Conservation (phyloP, 2,797 vertebrate species). For the Peromyscus attwateri region DNA sequence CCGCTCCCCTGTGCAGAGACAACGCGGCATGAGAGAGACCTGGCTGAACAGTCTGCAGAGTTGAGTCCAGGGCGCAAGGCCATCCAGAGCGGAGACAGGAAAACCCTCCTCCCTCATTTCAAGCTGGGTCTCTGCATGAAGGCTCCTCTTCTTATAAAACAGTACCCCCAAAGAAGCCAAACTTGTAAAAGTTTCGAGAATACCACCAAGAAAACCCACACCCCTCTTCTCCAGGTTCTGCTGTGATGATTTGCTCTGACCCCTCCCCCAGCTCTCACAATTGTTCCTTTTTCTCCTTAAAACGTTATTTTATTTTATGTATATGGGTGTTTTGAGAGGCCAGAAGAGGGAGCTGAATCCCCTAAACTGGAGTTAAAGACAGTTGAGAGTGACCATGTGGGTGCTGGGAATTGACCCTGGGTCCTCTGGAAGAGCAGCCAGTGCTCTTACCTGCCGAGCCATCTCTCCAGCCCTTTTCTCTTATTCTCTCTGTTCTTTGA, state of each 20-base stretch:
- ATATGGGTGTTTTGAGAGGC: background rate
- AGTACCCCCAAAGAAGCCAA: background rate
- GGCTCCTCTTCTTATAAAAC: background rate
- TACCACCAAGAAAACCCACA: background rate
- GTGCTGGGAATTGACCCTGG: background rate
- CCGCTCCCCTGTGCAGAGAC: background rate
- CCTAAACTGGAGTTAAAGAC: background rate
- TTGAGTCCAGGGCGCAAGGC: background rate
- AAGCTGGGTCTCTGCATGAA: accelerated
- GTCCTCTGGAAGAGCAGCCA: background rate
- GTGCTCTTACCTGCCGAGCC: too few relatives aligned
- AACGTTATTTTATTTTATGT: background rate
- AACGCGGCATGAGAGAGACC: too few relatives aligned
- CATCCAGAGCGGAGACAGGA: background rate
- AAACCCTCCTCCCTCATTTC: too few relatives aligned
- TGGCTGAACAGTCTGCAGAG: background rate
- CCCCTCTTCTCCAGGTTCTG: background rate
- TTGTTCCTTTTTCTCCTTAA: background rate
- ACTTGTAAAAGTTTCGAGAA: background rate
- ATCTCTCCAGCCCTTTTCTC: background rate
- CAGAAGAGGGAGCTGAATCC: background rate
- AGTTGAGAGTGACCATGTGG: background rate
- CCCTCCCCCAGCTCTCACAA: too few relatives aligned
- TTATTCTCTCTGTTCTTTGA: background rate
- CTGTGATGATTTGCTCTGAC: background rate